phyloP scores from a whole-genome alignment of 2,797 vertebrate species.

The Propithecus deckenii region DNA sequence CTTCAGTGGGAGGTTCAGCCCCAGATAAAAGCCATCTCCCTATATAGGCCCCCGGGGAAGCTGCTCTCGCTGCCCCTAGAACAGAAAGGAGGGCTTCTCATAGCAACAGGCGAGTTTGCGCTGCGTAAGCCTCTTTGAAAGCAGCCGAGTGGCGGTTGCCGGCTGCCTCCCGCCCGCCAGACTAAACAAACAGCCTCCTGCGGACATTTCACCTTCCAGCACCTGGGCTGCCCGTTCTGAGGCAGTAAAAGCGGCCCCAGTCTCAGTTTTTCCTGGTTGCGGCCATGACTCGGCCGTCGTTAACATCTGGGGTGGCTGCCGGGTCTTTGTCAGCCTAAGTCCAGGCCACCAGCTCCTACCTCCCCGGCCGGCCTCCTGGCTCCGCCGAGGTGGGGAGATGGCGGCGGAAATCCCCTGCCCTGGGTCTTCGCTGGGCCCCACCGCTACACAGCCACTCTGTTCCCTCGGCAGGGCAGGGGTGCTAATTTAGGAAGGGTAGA shows the following conservation, averaged over 20 bases:
- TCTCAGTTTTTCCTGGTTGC: neutral
- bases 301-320: slow-evolving; percentile 43
- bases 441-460: neutral
- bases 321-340: slow-evolving; percentile 58
- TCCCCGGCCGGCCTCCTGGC: neutral
- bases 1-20: slow-evolving; percentile 44
- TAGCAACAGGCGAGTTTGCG: slow-evolving; percentile 57
- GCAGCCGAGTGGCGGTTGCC: slow-evolving; percentile 24
- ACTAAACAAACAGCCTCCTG: slow-evolving; percentile 78
- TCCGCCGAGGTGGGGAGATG: neutral
- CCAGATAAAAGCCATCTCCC: slow-evolving; percentile 61
- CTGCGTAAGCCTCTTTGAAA: slow-evolving; percentile 55
- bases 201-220: slow-evolving; percentile 75
- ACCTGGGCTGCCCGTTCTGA: slow-evolving; percentile 67
- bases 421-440: neutral
- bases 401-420: neutral
- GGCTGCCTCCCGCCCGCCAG: slow-evolving; percentile 54
- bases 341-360: neutral
- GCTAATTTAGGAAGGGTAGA: neutral
- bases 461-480: neutral
- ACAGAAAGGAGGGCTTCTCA: slow-evolving; percentile 68
- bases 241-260: slow-evolving; percentile 59
- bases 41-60: slow-evolving; percentile 67
- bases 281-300: neutral
- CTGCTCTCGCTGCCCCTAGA: slow-evolving; percentile 31